A percentile compares a stretch with the other conserved stretches of the same genome.
These are phyloP conservation scores for Caenorhabditis elegans DNA, from an alignment of 1,140 invertebrate species.

Conservation along the genomic window WBcel235 BX284606.5:6172501-6173000, in stretches of 20 bases:
- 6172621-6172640: background rate
- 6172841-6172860: no score
- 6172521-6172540: conserved; percentile 29
- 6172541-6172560: conserved; percentile 26
- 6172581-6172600: background rate
- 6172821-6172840: no score
- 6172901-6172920: no score
- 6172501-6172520: conserved; percentile 23
- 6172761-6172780: conserved; percentile 4
- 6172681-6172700: background rate
- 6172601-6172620: no score
- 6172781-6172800: background rate
- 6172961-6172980: no score
- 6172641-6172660: conserved; percentile 3
- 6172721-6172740: background rate
- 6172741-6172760: background rate
- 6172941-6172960: no score
- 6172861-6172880: no score
- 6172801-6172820: no score
- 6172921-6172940: no score
- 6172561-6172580: conserved; percentile 18
- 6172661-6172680: background rate
- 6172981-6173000: no score
- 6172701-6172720: background rate
- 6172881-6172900: no score